Base-by-base conservation (phyloP, 2,797 vertebrate species). In the Betta splendens region DNA sequence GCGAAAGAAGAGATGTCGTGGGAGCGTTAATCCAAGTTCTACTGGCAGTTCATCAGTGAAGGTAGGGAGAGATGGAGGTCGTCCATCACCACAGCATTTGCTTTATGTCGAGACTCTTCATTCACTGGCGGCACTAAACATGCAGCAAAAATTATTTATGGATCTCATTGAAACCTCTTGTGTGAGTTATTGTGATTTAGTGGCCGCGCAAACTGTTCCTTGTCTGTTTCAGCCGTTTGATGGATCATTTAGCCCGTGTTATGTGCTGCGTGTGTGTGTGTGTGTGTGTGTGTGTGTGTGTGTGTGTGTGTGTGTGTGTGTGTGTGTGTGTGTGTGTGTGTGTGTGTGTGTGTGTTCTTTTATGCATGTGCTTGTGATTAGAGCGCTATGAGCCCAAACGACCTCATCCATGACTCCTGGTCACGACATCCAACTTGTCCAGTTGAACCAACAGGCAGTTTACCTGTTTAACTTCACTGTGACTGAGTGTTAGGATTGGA, bases 401-500 rank as follows among this genome's bases (percentile, higher is more conserved):
- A 84, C 84, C 52, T 85, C 79, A 74, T 70, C 86, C 85, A 45
- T 85, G 82, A 83, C 81, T 71, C 17, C 47, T 64, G 62, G 78
- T 87, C 87, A 91, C 84, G 83, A 85, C 69, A 87, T n/a, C n/a
- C n/a, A n/a, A n/a, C n/a, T n/a, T n/a, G n/a, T n/a, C n/a, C n/a
- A n/a, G n/a, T n/a, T n/a, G n/a, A n/a, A n/a, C n/a, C n/a, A n/a
- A n/a, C n/a, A 42, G 13, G 2, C 28, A 39, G 21, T 32, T 43
- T 21, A 16, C n/a, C n/a, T n/a, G n/a, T n/a, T n/a, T n/a, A 10
- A 21, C 25, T 21, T 46, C 20, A 28, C 22, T 62, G 22, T 13
- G 33, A 35, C 17, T 51, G 39, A 35, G 9, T n/a, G 40, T 11
- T 40, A n/a, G n/a, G n/a, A n/a, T n/a, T n/a, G n/a, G n/a, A 3